Conservation (phyloP, 2,797 vertebrate genomes). For the Rhynchonycteris naso region DNA sequence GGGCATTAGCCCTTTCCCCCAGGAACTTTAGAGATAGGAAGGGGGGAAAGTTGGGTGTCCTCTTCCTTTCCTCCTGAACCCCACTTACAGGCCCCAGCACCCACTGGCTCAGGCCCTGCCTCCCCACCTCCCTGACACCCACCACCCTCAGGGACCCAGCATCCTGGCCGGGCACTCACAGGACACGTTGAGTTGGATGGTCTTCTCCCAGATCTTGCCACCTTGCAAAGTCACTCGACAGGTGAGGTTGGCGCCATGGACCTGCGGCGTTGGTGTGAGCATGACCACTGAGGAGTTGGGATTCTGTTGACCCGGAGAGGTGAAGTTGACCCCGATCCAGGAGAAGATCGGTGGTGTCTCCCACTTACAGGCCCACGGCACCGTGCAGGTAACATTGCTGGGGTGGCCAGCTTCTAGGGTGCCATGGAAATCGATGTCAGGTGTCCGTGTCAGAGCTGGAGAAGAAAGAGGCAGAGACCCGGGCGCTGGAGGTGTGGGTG, state of each 20-base stretch:
- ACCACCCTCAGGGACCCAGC: background rate
- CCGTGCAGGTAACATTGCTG: background rate
- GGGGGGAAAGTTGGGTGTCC: accelerated
- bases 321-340: background rate
- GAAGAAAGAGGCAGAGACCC: background rate
- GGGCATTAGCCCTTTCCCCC: background rate
- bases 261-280: background rate
- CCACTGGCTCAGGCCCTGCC: background rate
- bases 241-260: background rate
- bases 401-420: background rate
- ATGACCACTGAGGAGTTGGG: background rate
- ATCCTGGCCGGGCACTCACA: constrained; percentile 8
- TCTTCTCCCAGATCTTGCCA: too few species aligned
- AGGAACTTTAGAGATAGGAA: background rate
- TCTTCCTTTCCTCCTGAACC: background rate
- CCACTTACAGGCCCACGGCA: background rate
- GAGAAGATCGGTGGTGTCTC: background rate
- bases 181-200: too few species aligned
- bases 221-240: too few species aligned
- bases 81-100: background rate
- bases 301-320: accelerated
- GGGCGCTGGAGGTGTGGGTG: background rate
- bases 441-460: background rate
- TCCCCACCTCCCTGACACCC: too few species aligned
- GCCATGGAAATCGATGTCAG: background rate